phyloP scores from a whole-genome alignment of 1,140 invertebrate genomes.

The Calephelis nemesis region DNA sequence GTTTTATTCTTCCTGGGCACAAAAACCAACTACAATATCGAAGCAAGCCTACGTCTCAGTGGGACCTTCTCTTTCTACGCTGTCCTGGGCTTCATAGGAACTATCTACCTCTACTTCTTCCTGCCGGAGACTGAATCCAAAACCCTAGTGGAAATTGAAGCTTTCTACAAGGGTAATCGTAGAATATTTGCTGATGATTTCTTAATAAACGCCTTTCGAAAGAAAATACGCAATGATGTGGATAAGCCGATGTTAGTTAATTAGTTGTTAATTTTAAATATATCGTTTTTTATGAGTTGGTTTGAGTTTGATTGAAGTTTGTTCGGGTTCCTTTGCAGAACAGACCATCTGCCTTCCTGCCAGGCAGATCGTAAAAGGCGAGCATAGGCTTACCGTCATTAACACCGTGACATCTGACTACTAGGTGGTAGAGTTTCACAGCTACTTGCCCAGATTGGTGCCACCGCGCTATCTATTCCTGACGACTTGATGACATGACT shows the following conservation, averaged over 20 bases:
- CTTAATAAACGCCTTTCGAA: slow-evolving; percentile 63
- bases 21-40: slow-evolving; percentile 81
- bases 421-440: too few species aligned
- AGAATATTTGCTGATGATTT: slow-evolving; percentile 68
- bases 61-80: slow-evolving; percentile 83
- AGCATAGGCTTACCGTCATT: too few species aligned
- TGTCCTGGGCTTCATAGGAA: slow-evolving; percentile 77
- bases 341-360: too few species aligned
- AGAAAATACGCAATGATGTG: slow-evolving; percentile 42
- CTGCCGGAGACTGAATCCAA: slow-evolving; percentile 90
- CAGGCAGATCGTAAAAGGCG: too few species aligned
- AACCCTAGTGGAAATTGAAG: slow-evolving; percentile 86
- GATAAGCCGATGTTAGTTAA: slow-evolving; percentile 57
- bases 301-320: background rate
- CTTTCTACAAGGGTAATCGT: slow-evolving; percentile 55
- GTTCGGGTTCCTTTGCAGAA: too few species aligned
- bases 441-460: too few species aligned
- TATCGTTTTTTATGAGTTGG: background rate
- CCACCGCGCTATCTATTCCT: too few species aligned
- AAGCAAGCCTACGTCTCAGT: slow-evolving; percentile 76
- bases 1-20: slow-evolving; percentile 81
- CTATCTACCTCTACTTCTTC: slow-evolving; percentile 81
- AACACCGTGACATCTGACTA: too few species aligned
- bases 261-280: slow-evolving; percentile 4
- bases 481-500: too few species aligned